Base-by-base conservation (phyloP, 2,888 invertebrate species). In the Drosophila multiciliata region DNA sequence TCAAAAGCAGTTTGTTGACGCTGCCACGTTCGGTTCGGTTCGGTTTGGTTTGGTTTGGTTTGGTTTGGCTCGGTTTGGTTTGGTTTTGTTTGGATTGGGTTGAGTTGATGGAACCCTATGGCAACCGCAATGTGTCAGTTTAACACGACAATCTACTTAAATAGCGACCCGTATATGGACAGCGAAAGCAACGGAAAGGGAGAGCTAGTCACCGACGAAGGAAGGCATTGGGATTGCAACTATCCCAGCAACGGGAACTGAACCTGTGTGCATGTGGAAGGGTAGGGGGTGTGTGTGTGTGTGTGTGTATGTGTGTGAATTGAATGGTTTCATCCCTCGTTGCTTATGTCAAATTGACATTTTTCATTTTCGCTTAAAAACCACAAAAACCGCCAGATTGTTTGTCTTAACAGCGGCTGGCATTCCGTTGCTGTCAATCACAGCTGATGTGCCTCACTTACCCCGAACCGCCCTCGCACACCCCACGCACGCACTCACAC, bases 71-170 rank as follows among this genome's bases (percentile, higher is more conserved):
- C 35, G 11, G 50, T 2, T 26, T 40, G 45, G 23, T n/a, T 35
- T 42, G 8, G 9, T 4, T 9, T 38, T 35, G 3, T 9, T 54
- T 17, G 48, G 5, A 11, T n/a, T 50, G 26, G 7, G 38, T 55
- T 55, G 55, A 32, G 54, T 29, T 52, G 23, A 54, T 68, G 60
- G 49, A 52, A 45, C 64, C 64, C 48, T 61, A 40, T 35, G 57
- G 53, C 48, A 74, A 70, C 77, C 85, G 64, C 74, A 78, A 78
- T 66, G 82, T 84, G 74, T 82, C 74, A 84, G 82, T 74, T 78
- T 64, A 32, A 81, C 81, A 84, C 85, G 83, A 82, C 85, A 84
- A 87, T 87, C 82, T 84, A 89, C 85, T 84, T 87, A 75, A 68
- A 69, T 78, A 58, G 59, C 54, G 50, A 54, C 71, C 73, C 77